Percentiles rank a stretch among this genome's conserved stretches.
Conservation (phyloP, 2,113 vertebrate species). For the Cyanoramphus novaezelandiae region DNA sequence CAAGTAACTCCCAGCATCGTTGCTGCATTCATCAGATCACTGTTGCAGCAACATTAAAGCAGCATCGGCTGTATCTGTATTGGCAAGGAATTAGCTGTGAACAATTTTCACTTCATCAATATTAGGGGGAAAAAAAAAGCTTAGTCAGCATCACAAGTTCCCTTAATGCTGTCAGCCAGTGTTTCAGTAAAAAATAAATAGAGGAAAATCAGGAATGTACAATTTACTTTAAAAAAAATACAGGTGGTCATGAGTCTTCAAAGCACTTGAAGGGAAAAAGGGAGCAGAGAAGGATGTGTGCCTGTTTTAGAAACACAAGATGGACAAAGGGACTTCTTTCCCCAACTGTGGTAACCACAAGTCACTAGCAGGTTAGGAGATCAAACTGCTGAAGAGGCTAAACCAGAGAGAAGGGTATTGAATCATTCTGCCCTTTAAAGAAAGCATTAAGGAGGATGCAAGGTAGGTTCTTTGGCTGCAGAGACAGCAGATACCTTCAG, state of each 20-base stretch:
- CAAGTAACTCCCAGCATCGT: background rate
- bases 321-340: background rate
- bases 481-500: background rate
- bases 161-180: background rate
- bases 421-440: background rate
- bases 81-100: background rate
- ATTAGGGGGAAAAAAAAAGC: background rate
- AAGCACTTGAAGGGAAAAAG: background rate
- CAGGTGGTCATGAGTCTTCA: background rate
- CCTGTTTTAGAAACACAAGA: background rate
- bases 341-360: background rate
- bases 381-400: background rate
- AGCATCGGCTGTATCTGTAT: background rate
- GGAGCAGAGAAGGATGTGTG: background rate
- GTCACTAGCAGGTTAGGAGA: background rate
- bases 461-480: background rate
- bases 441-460: background rate
- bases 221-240: background rate
- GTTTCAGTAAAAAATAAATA: background rate
- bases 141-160: background rate
- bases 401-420: background rate
- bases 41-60: background rate
- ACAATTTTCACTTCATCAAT: background rate
- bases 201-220: background rate
- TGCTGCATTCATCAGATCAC: background rate